Base-by-base conservation (phyloP, 1,140 invertebrate genomes). In the Periplaneta americana region DNA sequence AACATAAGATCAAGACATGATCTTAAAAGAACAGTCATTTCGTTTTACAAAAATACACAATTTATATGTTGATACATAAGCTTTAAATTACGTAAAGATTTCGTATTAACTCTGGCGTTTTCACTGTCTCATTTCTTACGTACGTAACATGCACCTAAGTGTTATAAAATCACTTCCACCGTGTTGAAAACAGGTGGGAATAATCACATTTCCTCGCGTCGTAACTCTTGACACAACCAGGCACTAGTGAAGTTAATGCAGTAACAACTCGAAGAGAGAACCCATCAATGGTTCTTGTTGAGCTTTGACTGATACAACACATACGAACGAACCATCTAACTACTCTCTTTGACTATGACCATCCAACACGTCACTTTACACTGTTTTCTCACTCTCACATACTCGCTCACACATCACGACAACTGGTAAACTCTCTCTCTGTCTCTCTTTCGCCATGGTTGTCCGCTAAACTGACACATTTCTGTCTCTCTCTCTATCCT, bases 401-500 rank as follows among this genome's bases (percentile, higher is more conserved):
- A 15, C 17, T 48, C 39, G n/a, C 48, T 66, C 48, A 66, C 48
- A 66, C 48, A 66, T 66, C 48, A 66, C 48, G 48, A 66, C 48
- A 66, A 66, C 48, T 66, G 48, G 48, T 66, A 66, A 13, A 15
- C 15, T 13, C 10, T n/a, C 22, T 66, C 22, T 28, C 48, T n/a
- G n/a, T 66, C 48, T 66, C 48, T 66, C 48, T 66, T 66, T 66
- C 9, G 48, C 48, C 28, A 28, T 66, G 48, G 48, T 66, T 66
- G 48, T 66, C 48, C 17, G 39, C 39, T 18, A 18, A 48, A 48
- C 39, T 48, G 39, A 48, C 39, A 86, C 83, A 85, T 22, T 48
- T 48, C 39, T 48, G 17, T 28, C 13, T 66, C 48, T n/a, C 48
- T 28, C 48, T n/a, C 48, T 86, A 84, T 84, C 77, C 32, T 86